Evolutionary conservation across 2,113 vertebrate species (phyloP), one percentile per base, ranked within the genome.

Genomic region (Tragelaphus strepsiceros): DNA sequence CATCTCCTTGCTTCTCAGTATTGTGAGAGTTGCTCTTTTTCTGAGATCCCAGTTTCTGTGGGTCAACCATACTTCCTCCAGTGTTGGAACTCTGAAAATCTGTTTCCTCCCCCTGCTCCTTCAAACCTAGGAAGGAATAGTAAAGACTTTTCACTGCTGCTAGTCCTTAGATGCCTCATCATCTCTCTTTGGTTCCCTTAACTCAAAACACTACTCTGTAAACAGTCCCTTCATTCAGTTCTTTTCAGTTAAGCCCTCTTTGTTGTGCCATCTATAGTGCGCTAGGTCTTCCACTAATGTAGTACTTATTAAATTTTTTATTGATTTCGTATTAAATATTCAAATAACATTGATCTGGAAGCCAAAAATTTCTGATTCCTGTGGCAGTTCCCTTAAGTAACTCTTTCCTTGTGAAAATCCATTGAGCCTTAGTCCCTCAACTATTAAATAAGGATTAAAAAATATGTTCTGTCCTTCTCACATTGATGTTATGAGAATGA

Each of bases 281-380:
- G 13, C 7, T 19, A 71, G 12, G 30, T 5, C 13, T 77, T 19
- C 88, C 56, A 46, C 11, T 51, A 35, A 56, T 43, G 54, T 1
- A 43, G 21, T 9, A 24, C 14, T 43, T 80, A 58, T 16, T 81
- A 61, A 14, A 19, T 74, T 82, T 77, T 92, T 59, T 32, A 86
- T 22, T 94, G 11, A 80, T 94, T 94, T 96, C 89, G 64, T 95
- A 59, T 77, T 54, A 91, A 77, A 56, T 81, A 85, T 22, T 85
- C 32, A 84, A 93, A 43, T 93, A 51, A 77, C 49, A 88, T 32
- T 88, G 59, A 94, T 77, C 77, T 43, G 19, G n/a, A 83, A 16
- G 22, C 14, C 92, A 35, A 49, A 86, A 77, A 4, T 80, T 11
- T 84, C 56, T 24, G 15, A 78, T 86, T 88, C 81, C 95, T 88